Evolutionary conservation across 2,113 vertebrate genomes (phyloP), one percentile per base, ranked within the genome.

Genomic region (Strigops habroptila): DNA sequence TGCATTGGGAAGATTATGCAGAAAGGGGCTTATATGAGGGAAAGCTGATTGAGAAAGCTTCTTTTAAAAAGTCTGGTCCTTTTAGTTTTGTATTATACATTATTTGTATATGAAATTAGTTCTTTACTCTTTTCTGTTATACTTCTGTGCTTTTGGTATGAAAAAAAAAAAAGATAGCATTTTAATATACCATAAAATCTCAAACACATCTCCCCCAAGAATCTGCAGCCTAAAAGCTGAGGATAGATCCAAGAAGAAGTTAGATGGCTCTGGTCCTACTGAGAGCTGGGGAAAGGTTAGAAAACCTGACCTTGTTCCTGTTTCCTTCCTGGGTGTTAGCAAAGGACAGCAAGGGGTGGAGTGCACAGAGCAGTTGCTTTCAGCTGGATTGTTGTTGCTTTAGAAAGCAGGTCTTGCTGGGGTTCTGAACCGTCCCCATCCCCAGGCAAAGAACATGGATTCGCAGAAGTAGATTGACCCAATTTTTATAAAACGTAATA

Each of bases 21-120:
- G 55, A 82, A 94, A 90, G 46, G 78, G 83, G 37, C 86, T 96
- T 95, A 90, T 62, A 69, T 78, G 65, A 93, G 44, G n/a, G 43
- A 91, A 95, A 94, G 64, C 79, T 88, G 48, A 87, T 93, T 87
- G 83, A 91, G 55, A 96, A 88, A 96, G 49, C 31, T 71, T 67
- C 48, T 69, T 55, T 82, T 67, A 4, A 48, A 87, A 80, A 92
- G 93, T 80, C 48, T 81, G 9, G 41, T 79, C 44, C 75, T 80
- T 95, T 94, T 91, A 86, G 62, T 65, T 74, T 77, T 88, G 17
- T 88, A 59, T 90, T 94, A 49, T 64, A 59, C 68, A 63, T 71
- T 93, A n/a, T n/a, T n/a, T n/a, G n/a, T n/a, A n/a, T n/a, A n/a
- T n/a, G n/a, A 74, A 88, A 83, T 83, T 89, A 86, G 27, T 76